Percentiles rank a stretch among this genome's conserved stretches.
phyloP scores from a whole-genome alignment of 2,888 invertebrate species.

The Luperina nickerlii region DNA sequence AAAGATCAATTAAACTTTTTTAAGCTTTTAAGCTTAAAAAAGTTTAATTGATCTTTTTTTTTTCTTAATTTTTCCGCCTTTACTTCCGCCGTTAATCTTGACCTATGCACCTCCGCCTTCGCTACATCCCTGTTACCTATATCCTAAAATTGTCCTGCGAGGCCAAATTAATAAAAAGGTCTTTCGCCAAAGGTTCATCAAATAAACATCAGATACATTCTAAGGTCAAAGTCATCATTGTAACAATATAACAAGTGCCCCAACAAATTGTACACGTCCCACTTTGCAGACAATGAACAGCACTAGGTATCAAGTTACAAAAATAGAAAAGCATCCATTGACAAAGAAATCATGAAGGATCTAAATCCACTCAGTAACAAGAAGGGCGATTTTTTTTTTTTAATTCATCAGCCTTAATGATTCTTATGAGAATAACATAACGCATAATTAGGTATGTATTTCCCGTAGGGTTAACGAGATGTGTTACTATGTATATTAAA shows the following conservation, averaged over 20 bases:
- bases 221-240: slow-evolving; percentile 31
- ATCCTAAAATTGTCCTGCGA: background rate
- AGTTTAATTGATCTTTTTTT: background rate
- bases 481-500: too few relatives aligned
- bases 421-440: background rate
- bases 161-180: background rate
- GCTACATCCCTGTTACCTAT: background rate
- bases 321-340: background rate
- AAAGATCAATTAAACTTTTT: too few relatives aligned
- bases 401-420: too few relatives aligned
- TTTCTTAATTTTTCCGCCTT: background rate
- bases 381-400: too few relatives aligned
- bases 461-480: too few relatives aligned
- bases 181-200: background rate
- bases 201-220: slow-evolving; percentile 6
- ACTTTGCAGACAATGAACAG: slow-evolving; percentile 5
- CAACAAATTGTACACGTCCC: slow-evolving; percentile 21
- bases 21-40: too few relatives aligned
- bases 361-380: background rate
- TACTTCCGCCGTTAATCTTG: background rate
- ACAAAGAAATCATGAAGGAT: background rate
- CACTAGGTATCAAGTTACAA: background rate
- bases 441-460: too few relatives aligned
- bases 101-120: background rate
- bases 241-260: slow-evolving; percentile 15